Conservation (phyloP, 2,797 vertebrate genomes). For the Vultur gryphus region DNA sequence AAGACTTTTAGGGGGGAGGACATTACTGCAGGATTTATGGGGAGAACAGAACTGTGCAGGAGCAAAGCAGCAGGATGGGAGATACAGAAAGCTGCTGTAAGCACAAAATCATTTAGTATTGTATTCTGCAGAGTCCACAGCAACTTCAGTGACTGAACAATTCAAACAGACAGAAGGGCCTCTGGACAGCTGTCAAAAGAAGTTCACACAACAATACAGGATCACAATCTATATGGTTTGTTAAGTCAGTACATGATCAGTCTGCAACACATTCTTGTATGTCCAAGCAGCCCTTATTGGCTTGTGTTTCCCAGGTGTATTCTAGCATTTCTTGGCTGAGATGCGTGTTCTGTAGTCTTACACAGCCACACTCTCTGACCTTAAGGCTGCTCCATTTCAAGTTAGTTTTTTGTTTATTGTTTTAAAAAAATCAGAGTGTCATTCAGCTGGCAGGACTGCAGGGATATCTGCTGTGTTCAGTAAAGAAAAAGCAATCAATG, state of each 20-base stretch:
- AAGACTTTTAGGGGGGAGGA: neutral
- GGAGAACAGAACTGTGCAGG: neutral
- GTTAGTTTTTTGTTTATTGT: neutral
- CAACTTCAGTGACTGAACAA: neutral
- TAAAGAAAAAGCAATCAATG: neutral
- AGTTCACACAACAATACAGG: neutral
- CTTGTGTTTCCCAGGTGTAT: neutral
- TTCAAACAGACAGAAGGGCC: neutral
- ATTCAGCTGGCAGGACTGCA: neutral
- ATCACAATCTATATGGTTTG: neutral
- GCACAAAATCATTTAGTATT: neutral
- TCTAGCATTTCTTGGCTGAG: neutral
- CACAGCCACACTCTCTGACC: neutral
- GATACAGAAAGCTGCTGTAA: neutral
- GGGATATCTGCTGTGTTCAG: neutral
- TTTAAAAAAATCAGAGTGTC: neutral
- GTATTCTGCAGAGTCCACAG: neutral
- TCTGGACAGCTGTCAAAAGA: neutral
- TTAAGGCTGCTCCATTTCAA: neutral
- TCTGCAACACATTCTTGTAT: neutral
- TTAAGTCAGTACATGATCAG: neutral
- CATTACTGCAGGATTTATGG: neutral
- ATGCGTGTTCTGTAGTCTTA: neutral
- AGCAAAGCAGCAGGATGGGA: neutral
- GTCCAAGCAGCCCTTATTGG: neutral